phyloP scores from a whole-genome alignment of 2,113 vertebrate species.

The Paracanthobrama guichenoti region DNA sequence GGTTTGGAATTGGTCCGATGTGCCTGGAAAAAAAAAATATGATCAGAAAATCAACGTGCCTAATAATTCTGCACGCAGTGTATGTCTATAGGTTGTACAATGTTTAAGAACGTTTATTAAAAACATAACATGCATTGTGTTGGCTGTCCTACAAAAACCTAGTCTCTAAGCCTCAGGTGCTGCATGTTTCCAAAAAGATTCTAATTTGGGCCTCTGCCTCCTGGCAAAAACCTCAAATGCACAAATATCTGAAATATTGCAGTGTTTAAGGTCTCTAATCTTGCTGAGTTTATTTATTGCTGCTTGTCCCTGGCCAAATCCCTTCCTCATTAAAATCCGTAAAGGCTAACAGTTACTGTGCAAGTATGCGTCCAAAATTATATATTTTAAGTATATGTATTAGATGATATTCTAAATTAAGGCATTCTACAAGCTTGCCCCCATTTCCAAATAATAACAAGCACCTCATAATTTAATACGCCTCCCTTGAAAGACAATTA shows the following conservation, averaged over 20 bases:
- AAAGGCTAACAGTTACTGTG: neutral
- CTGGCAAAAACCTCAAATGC: neutral
- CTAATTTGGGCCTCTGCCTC: neutral
- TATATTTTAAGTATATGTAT: neutral
- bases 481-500: constrained; percentile 67
- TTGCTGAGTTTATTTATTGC: neutral
- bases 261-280: constrained; percentile 5
- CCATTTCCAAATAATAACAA: constrained; percentile 50
- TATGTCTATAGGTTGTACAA: too few species aligned
- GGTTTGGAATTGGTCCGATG: too few species aligned
- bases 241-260: neutral
- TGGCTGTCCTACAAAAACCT: neutral
- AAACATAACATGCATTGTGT: neutral
- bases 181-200: constrained; percentile 1
- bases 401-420: neutral
- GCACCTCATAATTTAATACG: constrained; percentile 51
- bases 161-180: neutral
- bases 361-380: neutral
- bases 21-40: too few species aligned
- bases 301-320: neutral
- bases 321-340: constrained; percentile 14
- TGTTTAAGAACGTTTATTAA: neutral
- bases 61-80: too few species aligned
- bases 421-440: neutral
- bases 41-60: too few species aligned